Percentiles rank a stretch among this genome's conserved stretches.
These are phyloP conservation scores for Andrena fulva DNA, from an alignment of 2,888 invertebrate species.

Conservation along the genomic window DNA sequence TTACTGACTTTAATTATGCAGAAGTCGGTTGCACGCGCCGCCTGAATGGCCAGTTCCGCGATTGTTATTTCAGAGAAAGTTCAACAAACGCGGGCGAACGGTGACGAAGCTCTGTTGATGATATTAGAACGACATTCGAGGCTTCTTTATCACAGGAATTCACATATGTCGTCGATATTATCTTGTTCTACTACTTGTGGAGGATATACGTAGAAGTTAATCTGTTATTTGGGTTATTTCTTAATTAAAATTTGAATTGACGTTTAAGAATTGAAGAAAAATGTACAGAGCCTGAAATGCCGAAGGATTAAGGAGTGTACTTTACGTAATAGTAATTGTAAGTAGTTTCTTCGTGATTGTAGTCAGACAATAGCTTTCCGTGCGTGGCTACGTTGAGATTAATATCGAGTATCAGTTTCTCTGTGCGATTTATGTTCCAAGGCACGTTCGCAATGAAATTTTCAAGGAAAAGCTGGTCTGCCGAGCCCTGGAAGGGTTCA, in stretches of 20 bases:
- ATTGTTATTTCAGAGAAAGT: constrained; percentile 41
- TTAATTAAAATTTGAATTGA: no score
- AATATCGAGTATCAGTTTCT: not conserved
- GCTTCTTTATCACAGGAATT: not conserved
- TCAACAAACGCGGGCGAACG: constrained; percentile 12
- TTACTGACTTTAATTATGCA: constrained; percentile 40
- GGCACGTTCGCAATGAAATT: not conserved
- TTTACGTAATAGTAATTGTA: not conserved
- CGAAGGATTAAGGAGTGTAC: not conserved
- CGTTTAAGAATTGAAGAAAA: no score
- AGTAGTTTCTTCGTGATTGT: not conserved
- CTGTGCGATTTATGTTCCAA: not conserved
- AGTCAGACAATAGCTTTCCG: not conserved
- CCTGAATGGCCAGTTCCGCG: constrained; percentile 18
- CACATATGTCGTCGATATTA: not conserved
- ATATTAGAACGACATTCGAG: constrained; percentile 8
- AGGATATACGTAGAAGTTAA: no score
- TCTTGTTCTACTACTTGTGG: no score
- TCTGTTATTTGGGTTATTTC: no score
- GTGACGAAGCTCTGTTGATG: constrained; percentile 6
- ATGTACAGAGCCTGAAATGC: not conserved
- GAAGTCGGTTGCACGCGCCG: constrained; percentile 23
- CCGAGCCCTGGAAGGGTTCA: constrained; percentile 14
- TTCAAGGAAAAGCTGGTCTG: not conserved
- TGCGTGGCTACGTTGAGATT: not conserved